A percentile compares a stretch with the other conserved stretches of the same genome.
Evolutionary conservation across 1,140 invertebrate species (phyloP).

Genomic region (Nephila pilipes): DNA sequence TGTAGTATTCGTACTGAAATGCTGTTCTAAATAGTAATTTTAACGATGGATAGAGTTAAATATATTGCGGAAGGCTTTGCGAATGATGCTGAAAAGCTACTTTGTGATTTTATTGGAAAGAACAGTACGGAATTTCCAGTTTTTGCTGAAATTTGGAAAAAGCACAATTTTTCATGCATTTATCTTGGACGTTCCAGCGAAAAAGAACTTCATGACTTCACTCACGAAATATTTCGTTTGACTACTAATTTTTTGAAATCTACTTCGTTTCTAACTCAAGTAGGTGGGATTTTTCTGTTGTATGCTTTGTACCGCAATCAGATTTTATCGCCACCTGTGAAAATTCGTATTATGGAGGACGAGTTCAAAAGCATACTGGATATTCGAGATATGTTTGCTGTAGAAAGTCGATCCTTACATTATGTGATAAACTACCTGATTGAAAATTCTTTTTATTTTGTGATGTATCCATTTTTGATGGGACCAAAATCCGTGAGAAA

Average conservation of each 20-base stretch:
- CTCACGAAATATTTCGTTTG: background rate
- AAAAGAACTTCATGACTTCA: constrained; percentile 28
- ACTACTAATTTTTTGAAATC: background rate
- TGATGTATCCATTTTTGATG: background rate
- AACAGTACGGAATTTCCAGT: constrained; percentile 3
- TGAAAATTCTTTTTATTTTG: background rate
- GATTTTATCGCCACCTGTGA: background rate
- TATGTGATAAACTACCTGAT: background rate
- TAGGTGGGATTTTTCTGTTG: background rate
- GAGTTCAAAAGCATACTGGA: background rate
- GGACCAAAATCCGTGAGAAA: background rate
- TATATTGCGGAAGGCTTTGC: background rate
- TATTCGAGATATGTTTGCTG: background rate
- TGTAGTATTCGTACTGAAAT: background rate
- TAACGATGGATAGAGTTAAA: background rate
- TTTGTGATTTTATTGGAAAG: background rate
- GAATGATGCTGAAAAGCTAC: constrained; percentile 1
- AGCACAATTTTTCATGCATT: background rate
- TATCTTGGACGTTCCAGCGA: background rate
- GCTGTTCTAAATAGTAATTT: background rate
- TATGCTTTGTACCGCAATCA: constrained; percentile 36
- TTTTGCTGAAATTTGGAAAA: constrained; percentile 32
- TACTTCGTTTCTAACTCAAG: background rate
- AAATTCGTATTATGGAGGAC: background rate
- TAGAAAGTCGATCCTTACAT: background rate